phyloP scores from a whole-genome alignment of 2,888 invertebrate genomes.

The Agrochola lychnidis region DNA sequence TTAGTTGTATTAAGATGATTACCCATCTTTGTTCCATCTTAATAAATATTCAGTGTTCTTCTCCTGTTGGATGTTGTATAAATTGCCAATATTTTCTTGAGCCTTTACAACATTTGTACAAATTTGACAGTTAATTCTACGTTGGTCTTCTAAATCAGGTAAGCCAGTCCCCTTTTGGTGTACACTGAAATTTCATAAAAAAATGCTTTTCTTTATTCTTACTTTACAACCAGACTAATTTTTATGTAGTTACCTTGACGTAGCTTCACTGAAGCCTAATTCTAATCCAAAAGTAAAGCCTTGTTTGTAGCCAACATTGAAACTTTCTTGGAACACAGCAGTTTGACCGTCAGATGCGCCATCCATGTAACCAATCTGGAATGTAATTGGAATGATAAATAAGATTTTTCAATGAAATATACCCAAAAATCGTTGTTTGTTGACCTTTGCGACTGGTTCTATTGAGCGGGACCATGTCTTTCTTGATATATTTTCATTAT shows the following conservation, averaged over 20 bases:
- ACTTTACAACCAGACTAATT: not conserved
- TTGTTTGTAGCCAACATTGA: constrained; percentile 92
- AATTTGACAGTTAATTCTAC: constrained; percentile 83
- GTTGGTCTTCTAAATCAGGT: constrained; percentile 63
- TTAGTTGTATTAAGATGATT: not conserved
- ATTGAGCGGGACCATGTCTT: constrained; percentile 78
- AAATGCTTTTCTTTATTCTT: not conserved
- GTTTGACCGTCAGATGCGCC: constrained; percentile 92
- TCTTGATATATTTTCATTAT: constrained; percentile 72
- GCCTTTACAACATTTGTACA: constrained; percentile 73
- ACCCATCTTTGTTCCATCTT: constrained; percentile 1
- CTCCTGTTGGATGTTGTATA: constrained; percentile 81
- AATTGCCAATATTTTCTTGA: constrained; percentile 79
- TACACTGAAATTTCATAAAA: constrained; percentile 62
- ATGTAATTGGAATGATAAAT: not conserved
- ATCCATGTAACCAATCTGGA: constrained; percentile 92
- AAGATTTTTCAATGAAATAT: not conserved
- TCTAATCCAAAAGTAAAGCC: constrained; percentile 92
- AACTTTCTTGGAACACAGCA: constrained; percentile 92
- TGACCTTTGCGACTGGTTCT: constrained; percentile 78
- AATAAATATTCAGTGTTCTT: constrained; percentile 74
- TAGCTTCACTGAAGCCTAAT: constrained; percentile 84
- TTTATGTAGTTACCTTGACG: constrained; percentile 59
- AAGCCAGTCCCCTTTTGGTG: constrained; percentile 49
- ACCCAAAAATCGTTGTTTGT: not conserved